Conservation (phyloP, 2,797 vertebrate genomes). For the Pseudocheirus occidentalis region DNA sequence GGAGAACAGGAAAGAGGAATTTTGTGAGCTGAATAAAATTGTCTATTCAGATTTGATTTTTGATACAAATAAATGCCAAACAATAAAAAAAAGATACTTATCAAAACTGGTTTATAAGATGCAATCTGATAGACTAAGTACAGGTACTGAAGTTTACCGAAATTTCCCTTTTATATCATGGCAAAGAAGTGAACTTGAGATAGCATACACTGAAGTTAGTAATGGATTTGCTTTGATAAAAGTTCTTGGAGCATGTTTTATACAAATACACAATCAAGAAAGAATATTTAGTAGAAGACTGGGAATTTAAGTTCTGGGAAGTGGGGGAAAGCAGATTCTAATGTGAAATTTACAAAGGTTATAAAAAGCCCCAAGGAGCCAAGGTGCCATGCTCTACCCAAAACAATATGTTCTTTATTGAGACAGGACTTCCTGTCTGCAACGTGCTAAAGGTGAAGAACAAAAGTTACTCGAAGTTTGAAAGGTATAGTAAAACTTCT, state of each 20-base stretch:
- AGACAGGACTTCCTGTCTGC: constrained; percentile 85
- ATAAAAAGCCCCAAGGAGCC: constrained; percentile 77
- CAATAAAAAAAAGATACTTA: constrained; percentile 71
- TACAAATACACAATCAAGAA: constrained; percentile 56
- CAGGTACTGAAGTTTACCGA: constrained; percentile 52
- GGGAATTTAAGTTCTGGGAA: constrained; percentile 70
- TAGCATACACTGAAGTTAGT: constrained; percentile 26
- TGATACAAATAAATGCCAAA: constrained; percentile 69
- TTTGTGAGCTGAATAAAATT: constrained; percentile 72
- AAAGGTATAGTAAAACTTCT: constrained; percentile 86
- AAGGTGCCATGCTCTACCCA: constrained; percentile 77
- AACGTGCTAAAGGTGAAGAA: constrained; percentile 83
- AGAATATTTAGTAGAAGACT: constrained; percentile 57
- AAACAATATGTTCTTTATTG: constrained; percentile 87
- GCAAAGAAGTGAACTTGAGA: constrained; percentile 29
- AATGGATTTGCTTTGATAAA: constrained; percentile 47
- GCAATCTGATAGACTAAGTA: constrained; percentile 70
- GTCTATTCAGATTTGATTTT: constrained; percentile 70
- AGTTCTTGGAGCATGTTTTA: constrained; percentile 44
- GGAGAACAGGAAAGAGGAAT: not conserved
- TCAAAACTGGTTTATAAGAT: constrained; percentile 77
- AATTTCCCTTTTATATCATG: constrained; percentile 41
- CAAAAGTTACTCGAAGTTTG: constrained; percentile 82
- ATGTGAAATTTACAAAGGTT: constrained; percentile 73
- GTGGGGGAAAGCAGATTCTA: constrained; percentile 68